Base-by-base conservation (phyloP, 2,113 vertebrate genomes). In the Collichthys lucidus region DNA sequence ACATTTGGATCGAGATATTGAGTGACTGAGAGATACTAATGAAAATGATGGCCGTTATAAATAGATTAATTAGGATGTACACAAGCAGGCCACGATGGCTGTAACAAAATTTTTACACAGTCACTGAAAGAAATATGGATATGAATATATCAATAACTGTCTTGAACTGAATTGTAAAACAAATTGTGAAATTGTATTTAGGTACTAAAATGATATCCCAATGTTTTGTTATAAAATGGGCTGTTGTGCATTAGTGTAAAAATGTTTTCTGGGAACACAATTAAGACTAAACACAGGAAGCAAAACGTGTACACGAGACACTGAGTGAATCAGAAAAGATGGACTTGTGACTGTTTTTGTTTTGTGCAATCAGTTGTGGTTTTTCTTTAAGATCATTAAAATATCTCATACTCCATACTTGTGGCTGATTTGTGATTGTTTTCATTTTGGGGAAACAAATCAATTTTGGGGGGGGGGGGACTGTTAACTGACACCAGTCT, bases 1-100 rank as follows among this genome's bases (percentile, higher is more conserved):
- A 94, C 93, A 89, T 91, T 91, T 89, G 92, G 93, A 92, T 86
- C 26, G 46, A 90, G 86, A 90, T 90, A 82, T 62, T 61, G 82
- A 88, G 80, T 88, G 87, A 91, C 72, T 74, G 77, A 70, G 29
- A 85, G 47, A 80, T 57, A 84, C 46, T 64, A 16, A 57, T 84
- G 69, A 81, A 86, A 65, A 79, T 35, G 56, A 86, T 71, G 83
- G 46, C 44, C 70, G 20, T 77, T 66, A 72, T 42, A 60, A 77
- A 80, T 31, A 74, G 44, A 70, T 61, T 56, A 80, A 5, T 62
- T n/a, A 74, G 22, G 46, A 61, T 82, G 47, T 65, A 44, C 29
- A 73, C 49, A 62, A 67, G 56, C 60, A 60, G 29, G 62, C 40
- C 65, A 47, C 46, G 68, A 69, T 53, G 74, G 59, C 68, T 74